Evolutionary conservation across 2,888 invertebrate genomes (phyloP).

Genomic region (Onthophagus sagittarius): DNA sequence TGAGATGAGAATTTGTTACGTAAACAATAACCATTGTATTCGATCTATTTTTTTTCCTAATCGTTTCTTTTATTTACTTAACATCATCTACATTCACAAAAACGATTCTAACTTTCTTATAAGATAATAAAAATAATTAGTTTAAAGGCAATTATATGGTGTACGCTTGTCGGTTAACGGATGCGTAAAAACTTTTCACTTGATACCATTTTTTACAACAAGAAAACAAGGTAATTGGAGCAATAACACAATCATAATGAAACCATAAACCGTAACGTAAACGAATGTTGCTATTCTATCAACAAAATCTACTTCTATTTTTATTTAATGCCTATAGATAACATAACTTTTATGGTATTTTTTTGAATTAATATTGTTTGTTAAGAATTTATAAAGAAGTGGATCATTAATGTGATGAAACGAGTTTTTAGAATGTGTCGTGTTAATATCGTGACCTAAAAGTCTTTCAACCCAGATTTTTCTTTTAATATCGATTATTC

Average conservation of each 20-base stretch:
- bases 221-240: background rate
- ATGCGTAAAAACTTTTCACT: background rate
- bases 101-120: background rate
- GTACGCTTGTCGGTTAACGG: background rate
- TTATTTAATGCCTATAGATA: no score
- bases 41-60: background rate
- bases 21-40: background rate
- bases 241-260: background rate
- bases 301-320: no score
- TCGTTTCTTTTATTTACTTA: background rate
- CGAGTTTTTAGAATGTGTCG: background rate
- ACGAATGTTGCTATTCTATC: no score
- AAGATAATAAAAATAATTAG: background rate
- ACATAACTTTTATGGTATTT: background rate
- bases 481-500: no score
- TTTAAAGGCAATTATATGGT: background rate
- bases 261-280: no score
- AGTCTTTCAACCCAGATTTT: background rate
- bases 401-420: background rate
- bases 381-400: background rate
- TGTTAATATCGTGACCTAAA: background rate
- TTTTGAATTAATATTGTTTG: background rate
- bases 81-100: background rate
- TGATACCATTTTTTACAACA: background rate
- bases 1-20: background rate